Evolutionary conservation across 2,888 invertebrate species (phyloP), one percentile per base, ranked within the genome.

Genomic region (Sisyra nigra): DNA sequence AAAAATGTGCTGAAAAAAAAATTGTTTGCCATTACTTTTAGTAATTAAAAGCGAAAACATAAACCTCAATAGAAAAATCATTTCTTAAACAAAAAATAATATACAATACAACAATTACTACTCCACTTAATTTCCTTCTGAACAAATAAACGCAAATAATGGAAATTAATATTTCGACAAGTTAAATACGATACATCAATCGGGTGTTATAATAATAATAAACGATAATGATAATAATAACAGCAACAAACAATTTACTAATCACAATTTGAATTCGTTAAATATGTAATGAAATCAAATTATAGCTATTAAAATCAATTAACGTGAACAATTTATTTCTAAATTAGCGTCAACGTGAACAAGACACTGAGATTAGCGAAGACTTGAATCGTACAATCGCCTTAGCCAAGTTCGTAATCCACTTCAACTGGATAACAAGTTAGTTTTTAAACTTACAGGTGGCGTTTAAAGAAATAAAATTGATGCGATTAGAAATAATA

Each of bases 261-360:
- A 41, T 41, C 40, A 32, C 19, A 34, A 11, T 19, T 17, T 37
- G 19, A 31, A 41, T 34, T 41, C 34, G 41, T 34, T 41, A 41
- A 41, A 41, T 41, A 41, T 41, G 19, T 34, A 41, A 41, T 41
- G 34, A 34, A 41, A 41, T 41, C 35, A 41, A 41, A 41, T 41
- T 41, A 41, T 24, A 34, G 41, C 33, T 41, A 41, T 41, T 41
- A 41, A 14, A 41, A 34, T 41, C 41, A 41, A 33, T 41, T 41
- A 40, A 33, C 33, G n/a, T 24, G 24, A 24, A 24, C 24, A 24
- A 24, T 24, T 24, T 24, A 24, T 24, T 24, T 7, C 24, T 24
- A 24, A 24, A 24, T 24, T 24, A 24, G 24, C 24, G 24, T 24
- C 24, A 24, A 24, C 24, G 24, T 24, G 24, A 24, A 24, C 24